Conservation (phyloP, 1,140 invertebrate genomes). For the Drosophila mauritiana region DNA sequence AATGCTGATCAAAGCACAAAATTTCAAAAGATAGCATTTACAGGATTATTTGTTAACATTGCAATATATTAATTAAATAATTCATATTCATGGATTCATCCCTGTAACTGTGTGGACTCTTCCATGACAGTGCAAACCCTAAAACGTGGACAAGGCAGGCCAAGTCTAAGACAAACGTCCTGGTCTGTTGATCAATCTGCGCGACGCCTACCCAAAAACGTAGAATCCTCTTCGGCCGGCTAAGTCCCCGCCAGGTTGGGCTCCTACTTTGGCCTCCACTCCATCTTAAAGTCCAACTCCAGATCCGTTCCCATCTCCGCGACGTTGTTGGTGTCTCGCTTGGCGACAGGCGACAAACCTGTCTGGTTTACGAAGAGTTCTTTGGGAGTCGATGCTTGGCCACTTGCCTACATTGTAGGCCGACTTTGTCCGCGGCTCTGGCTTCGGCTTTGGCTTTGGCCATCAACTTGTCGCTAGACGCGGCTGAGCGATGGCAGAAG, state of each 20-base stretch:
- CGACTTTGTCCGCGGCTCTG: conserved; percentile 41
- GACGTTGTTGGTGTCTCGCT: conserved; percentile 17
- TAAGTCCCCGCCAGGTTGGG: conserved; percentile 2
- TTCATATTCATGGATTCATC: neutral
- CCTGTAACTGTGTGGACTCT: conserved; percentile 30
- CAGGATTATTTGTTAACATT: neutral
- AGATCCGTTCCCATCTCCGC: conserved; percentile 42
- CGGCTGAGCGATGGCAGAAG: conserved; percentile 37
- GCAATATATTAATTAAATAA: no score
- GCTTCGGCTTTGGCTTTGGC: conserved; percentile 32
- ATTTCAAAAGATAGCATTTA: no score
- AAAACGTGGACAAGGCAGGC: conserved; percentile 59
- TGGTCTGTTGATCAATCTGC: conserved; percentile 71
- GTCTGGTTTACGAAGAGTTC: conserved; percentile 45
- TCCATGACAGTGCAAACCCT: conserved; percentile 64
- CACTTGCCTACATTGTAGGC: conserved; percentile 72
- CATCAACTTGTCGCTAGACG: conserved; percentile 66
- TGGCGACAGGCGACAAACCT: conserved; percentile 66
- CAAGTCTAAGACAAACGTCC: conserved; percentile 74
- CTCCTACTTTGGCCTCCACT: conserved; percentile 7
- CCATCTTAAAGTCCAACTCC: conserved; percentile 10
- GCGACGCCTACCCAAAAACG: conserved; percentile 73
- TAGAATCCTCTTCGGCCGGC: conserved; percentile 27
- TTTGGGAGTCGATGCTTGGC: conserved; percentile 52
- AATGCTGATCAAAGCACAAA: no score